phyloP scores from a whole-genome alignment of 2,888 invertebrate genomes.

The Drosophila affinis region DNA sequence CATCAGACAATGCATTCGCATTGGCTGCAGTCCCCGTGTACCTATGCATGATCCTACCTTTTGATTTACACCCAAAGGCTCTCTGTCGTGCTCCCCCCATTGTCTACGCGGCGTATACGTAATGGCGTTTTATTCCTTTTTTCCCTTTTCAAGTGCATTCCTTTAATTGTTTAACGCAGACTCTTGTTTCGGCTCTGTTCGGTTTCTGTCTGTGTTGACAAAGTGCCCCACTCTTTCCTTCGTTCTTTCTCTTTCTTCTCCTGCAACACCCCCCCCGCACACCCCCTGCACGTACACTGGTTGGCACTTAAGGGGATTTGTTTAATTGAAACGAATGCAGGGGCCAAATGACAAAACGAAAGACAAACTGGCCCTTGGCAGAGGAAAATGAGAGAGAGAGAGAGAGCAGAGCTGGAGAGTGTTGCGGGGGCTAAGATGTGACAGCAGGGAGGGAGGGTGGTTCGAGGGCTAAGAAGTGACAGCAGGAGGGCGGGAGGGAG shows the following conservation, averaged over 20 bases:
- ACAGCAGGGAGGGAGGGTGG: conserved; percentile 1
- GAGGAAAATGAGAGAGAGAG: conserved; percentile 7
- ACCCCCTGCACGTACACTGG: conserved; percentile 66
- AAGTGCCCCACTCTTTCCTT: conserved; percentile 24
- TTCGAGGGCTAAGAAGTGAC: not conserved
- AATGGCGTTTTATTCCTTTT: conserved; percentile 54
- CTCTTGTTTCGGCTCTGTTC: conserved; percentile 29
- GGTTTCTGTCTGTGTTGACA: conserved; percentile 50
- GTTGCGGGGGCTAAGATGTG: conserved; percentile 8
- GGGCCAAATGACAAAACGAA: conserved; percentile 41
- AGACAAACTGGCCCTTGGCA: conserved; percentile 38
- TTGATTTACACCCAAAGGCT: conserved; percentile 23
- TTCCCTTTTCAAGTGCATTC: conserved; percentile 67
- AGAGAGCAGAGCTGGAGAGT: not conserved
- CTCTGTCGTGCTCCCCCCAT: not conserved
- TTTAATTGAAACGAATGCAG: conserved; percentile 79
- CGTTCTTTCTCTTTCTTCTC: not conserved
- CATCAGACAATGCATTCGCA: conserved; percentile 40
- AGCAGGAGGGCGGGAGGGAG: not conserved
- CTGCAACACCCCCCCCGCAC: not conserved
- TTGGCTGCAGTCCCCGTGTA: conserved; percentile 22
- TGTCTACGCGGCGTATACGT: conserved; percentile 68
- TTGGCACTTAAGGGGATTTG: conserved; percentile 81
- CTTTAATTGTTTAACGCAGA: conserved; percentile 72
- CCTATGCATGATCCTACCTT: conserved; percentile 28